Base-by-base conservation (phyloP, 2,888 invertebrate species). In the Poecilus cupreus region DNA sequence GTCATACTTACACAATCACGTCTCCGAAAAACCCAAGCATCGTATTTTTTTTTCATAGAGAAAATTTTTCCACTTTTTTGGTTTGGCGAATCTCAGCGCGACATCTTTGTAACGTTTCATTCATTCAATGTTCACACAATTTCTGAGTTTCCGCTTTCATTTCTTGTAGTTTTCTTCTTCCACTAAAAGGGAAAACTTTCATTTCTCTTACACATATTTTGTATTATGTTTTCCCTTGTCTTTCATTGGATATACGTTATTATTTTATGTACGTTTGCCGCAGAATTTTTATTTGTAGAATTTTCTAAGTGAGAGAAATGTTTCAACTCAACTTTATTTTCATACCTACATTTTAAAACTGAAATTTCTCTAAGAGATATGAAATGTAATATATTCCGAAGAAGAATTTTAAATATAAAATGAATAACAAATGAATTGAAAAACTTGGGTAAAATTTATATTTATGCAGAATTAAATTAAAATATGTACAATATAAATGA, bases 101-200 rank as follows among this genome's bases (percentile, higher is more conserved):
- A 43, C 72, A 24, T 72, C 32, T 37, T 68, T 68, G 68, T 68
- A 32, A 68, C 13, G 39, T 68, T 68, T 68, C 68, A 68, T 46
- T 72, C 72, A n/a, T 43, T 20, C 43, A 72, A 72, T 46, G 24
- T 72, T 72, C 72, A 20, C 72, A 46, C 46, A 46, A 72, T 72
- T 46, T 72, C 72, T 72, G 37, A 68, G 43, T 20, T 72, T 72
- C 70, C 70, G 70, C 43, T 72, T 72, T 46, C 24, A 39, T 16
- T 72, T 72, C 46, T 39, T 43, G 43, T 43, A 20, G 43, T 72
- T 16, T 26, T 24, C 46, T 72, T 72, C 8, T 68, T 68, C 18
- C 26, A 16, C 39, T 43, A 43, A 32, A 72, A 70, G 18, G 20
- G 54, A 43, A 43, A 72, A 72, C 72, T 72, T 72, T 72, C 72